A percentile compares a stretch with the other conserved stretches of the same genome.
These are phyloP conservation scores for Menidia beryllina DNA, from an alignment of 2,113 vertebrate genomes.

Conservation along the genomic window DNA sequence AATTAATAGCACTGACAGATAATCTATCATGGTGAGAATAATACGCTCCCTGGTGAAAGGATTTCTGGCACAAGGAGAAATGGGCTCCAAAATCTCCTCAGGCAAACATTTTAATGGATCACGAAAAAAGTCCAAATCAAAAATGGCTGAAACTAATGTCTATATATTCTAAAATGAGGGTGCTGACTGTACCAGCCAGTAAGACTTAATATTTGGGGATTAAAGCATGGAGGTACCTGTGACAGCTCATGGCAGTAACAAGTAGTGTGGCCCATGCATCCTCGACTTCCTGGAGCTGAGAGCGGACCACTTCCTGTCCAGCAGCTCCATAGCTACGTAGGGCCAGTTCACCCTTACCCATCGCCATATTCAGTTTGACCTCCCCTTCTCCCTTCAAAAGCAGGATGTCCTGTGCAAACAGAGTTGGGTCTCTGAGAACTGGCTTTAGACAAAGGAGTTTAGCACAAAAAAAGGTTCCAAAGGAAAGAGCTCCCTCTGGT, in stretches of 20 bases:
- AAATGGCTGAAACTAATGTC: background rate
- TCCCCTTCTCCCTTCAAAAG: slow-evolving; percentile 97
- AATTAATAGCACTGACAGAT: slow-evolving; percentile 61
- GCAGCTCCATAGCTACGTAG: slow-evolving; percentile 84
- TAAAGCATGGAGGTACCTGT: slow-evolving; percentile 79
- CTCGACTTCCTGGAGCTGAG: slow-evolving; percentile 87
- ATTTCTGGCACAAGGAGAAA: slow-evolving; percentile 26
- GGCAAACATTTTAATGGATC: slow-evolving; percentile 25
- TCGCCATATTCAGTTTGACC: slow-evolving; percentile 94
- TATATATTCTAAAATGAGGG: slow-evolving; percentile 2
- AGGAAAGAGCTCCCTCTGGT: slow-evolving; percentile 64
- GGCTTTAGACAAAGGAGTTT: slow-evolving; percentile 1
- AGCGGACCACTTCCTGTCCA: slow-evolving; percentile 88
- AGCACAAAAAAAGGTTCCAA: slow-evolving; percentile 12
- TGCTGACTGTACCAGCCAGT: background rate
- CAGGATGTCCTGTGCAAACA: slow-evolving; percentile 90
- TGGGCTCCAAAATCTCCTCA: slow-evolving; percentile 20
- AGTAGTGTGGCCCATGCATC: slow-evolving; percentile 88
- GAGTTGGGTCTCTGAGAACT: slow-evolving; percentile 13
- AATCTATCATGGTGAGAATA: slow-evolving; percentile 52
- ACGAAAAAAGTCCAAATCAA: background rate
- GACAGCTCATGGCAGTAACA: slow-evolving; percentile 86
- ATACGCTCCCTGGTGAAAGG: slow-evolving; percentile 18
- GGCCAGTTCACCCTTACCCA: slow-evolving; percentile 93
- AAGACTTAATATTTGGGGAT: background rate